Evolutionary conservation across 1,140 invertebrate species (phyloP), one percentile per base, ranked within the genome.

Genomic region (Venturia canescens): DNA sequence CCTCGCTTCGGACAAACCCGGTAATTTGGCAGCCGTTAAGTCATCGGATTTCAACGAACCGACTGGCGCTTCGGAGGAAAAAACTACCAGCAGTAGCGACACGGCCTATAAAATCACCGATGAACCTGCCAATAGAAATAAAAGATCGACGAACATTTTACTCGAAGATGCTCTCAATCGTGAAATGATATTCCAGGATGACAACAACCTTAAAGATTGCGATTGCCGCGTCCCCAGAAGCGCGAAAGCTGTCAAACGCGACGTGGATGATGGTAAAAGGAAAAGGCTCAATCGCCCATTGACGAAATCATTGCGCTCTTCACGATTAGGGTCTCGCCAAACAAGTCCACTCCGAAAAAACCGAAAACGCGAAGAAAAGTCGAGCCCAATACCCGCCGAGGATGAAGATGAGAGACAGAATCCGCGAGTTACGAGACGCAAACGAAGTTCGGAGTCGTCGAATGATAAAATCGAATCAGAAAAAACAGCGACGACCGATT

Each of bases 121-220:
- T 29, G 29, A 31, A 31, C 23, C 60, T 63, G 26, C 57, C 50
- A 53, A 53, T 16, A 76, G 84, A 69, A 21, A 50, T 15, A 86
- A 83, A 27, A 69, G 66, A 82, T 79, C 82, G 0, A 53, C 63
- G 23, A 70, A 72, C 13, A 60, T 86, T n/a, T 26, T 86, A 18
- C 29, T 89, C 26, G 69, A 83, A 26, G 34, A 71, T 0, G 21
- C 87, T 21, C 63, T 89, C 0, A 74, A 85, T 26, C 67, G 83
- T 26, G 89, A 90, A 78, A 90, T 90, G 88, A 84, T 89, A 18
- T 79, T 84, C 11, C 81, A 89, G 48, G 86, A 89, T 53, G 85
- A 87, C 18, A 84, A 83, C 21, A 89, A 90, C 18, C 67, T 84
- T 5, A 87, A 80, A 29, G 85, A 88, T 66, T 90, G 86, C 69